phyloP scores from a whole-genome alignment of 1,140 invertebrate species.

The Megalopta genalis region DNA sequence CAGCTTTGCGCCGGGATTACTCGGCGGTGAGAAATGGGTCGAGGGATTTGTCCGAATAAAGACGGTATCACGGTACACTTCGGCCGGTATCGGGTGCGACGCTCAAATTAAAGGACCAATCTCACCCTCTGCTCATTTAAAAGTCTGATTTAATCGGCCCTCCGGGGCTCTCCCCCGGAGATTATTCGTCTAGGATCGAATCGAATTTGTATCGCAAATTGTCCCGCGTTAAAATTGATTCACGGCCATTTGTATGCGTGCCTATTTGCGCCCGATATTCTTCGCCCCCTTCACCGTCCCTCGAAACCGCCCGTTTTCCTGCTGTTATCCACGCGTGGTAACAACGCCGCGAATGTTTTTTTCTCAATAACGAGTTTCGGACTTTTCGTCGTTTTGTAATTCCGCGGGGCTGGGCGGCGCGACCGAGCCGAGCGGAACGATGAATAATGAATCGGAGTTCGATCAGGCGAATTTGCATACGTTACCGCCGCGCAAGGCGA shows the following conservation, averaged over 20 bases:
- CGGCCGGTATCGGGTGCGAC: background rate
- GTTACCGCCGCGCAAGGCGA: constrained; percentile 30
- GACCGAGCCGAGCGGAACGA: constrained; percentile 47
- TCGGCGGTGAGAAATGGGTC: background rate
- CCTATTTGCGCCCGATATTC: constrained; percentile 2
- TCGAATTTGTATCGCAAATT: constrained; percentile 44
- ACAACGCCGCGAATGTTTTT: background rate
- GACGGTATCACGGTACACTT: background rate
- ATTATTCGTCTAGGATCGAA: constrained; percentile 11
- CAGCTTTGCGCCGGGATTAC: background rate
- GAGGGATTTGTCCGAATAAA: background rate
- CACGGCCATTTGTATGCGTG: constrained; percentile 4
- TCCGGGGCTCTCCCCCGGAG: background rate
- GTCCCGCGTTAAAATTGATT: constrained; percentile 18
- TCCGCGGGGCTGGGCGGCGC: constrained; percentile 2
- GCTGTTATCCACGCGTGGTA: background rate
- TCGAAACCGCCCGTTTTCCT: too few relatives aligned
- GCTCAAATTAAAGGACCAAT: constrained; percentile 28
- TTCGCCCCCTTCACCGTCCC: background rate
- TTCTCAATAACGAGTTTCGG: constrained; percentile 46
- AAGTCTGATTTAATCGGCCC: constrained; percentile 38
- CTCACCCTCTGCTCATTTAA: constrained; percentile 27
- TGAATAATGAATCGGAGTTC: constrained; percentile 64
- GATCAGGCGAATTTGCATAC: constrained; percentile 61
- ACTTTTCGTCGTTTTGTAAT: constrained; percentile 58